These are phyloP conservation scores for Merops nubicus DNA, from an alignment of 2,113 vertebrate genomes.

Conservation along the genomic window DNA sequence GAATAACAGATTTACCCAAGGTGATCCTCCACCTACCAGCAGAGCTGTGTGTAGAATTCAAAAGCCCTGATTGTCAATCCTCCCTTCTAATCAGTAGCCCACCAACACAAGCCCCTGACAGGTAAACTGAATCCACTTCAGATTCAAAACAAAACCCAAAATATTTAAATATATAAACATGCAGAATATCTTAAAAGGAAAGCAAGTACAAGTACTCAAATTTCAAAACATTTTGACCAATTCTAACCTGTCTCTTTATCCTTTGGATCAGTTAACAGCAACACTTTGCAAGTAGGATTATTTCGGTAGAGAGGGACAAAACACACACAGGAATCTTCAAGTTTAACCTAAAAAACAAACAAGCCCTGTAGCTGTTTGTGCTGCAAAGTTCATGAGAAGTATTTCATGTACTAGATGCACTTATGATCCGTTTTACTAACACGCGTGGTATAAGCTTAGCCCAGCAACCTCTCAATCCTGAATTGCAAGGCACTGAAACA, in stretches of 20 bases:
- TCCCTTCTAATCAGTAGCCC: not conserved
- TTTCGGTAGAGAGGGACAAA: constrained; percentile 70
- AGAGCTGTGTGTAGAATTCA: not conserved
- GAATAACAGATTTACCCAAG: not conserved
- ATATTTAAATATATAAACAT: not conserved
- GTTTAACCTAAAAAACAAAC: constrained; percentile 72
- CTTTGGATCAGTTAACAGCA: constrained; percentile 75
- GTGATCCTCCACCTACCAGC: not conserved
- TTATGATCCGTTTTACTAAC: not conserved
- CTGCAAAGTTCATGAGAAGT: not conserved
- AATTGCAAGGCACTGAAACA: not conserved
- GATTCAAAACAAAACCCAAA: not conserved
- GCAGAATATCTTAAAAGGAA: not conserved
- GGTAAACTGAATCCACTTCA: not conserved
- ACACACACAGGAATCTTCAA: constrained; percentile 64
- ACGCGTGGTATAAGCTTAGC: not conserved
- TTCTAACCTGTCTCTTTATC: constrained; percentile 78
- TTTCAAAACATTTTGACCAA: not conserved
- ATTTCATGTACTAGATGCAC: not conserved
- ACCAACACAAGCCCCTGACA: not conserved
- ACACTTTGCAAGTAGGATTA: constrained; percentile 59
- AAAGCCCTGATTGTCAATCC: not conserved
- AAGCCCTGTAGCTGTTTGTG: constrained; percentile 9
- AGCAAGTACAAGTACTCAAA: not conserved
- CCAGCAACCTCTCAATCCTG: not conserved